phyloP scores from a whole-genome alignment of 2,797 vertebrate genomes.

The Enoplosus armatus region DNA sequence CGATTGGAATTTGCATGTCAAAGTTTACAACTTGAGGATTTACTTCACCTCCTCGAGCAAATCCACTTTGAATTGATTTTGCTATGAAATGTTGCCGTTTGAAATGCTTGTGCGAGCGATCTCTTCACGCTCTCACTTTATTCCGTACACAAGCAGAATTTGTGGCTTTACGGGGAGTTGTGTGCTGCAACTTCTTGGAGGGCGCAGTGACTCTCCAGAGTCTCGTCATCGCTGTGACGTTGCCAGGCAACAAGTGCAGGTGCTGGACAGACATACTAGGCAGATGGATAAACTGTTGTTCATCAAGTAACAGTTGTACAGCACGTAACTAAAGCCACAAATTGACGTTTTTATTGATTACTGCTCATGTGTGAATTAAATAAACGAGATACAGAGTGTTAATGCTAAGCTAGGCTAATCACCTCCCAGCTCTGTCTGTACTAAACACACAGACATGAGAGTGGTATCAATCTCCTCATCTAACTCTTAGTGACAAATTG shows the following conservation, averaged over 20 bases:
- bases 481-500: neutral
- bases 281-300: neutral
- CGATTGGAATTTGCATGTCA: neutral
- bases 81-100: neutral
- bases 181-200: too few species aligned
- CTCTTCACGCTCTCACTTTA: neutral
- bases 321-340: neutral
- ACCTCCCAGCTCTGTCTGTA: neutral
- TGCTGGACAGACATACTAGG: too few species aligned
- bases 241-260: too few species aligned
- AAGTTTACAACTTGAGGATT: neutral
- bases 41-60: neutral
- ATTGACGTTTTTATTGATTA: neutral
- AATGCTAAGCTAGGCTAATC: slow-evolving; percentile 2
- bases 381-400: neutral
- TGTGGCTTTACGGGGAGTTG: too few species aligned
- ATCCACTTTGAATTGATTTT: neutral
- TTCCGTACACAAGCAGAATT: neutral
- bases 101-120: too few species aligned
- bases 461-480: neutral
- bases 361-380: neutral
- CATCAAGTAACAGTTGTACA: too few species aligned
- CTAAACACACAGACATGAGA: neutral
- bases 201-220: too few species aligned
- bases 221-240: too few species aligned